These are phyloP conservation scores for Meloidogyne chitwoodi DNA, from an alignment of 1,140 invertebrate genomes.

Conservation along the genomic window DNA sequence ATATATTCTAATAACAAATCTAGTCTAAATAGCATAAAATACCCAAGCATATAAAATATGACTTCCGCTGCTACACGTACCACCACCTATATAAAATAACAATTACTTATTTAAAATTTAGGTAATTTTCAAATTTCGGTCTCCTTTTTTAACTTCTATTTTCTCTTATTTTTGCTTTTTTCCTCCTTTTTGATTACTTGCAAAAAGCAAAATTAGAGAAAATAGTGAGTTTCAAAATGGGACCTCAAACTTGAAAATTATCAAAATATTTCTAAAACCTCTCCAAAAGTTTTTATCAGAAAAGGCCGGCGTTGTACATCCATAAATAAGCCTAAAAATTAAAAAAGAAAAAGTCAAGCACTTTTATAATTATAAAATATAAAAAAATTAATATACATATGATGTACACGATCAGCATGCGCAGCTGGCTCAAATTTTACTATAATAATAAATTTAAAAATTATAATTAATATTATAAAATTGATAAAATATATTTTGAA, in stretches of 20 bases:
- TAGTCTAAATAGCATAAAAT: neutral
- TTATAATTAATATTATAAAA: neutral
- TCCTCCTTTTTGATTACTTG: no score
- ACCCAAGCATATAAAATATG: constrained; percentile 58
- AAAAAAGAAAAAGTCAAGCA: neutral
- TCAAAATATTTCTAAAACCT: constrained; percentile 35
- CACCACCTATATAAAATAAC: constrained; percentile 38
- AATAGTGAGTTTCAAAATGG: no score
- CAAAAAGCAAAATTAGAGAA: no score
- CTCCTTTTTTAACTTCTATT: no score
- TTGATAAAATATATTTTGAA: neutral
- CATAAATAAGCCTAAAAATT: constrained; percentile 44
- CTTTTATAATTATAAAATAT: neutral
- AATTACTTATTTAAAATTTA: no score
- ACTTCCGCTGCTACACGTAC: constrained; percentile 44
- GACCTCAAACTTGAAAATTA: no score
- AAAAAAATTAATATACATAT: constrained; percentile 35
- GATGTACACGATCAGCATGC: constrained; percentile 57
- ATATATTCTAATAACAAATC: neutral
- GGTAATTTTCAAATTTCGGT: no score
- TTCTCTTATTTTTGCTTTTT: no score
- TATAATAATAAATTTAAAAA: constrained; percentile 20
- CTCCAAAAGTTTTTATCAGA: constrained; percentile 30
- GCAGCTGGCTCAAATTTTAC: constrained; percentile 57
- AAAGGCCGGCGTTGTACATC: constrained; percentile 34